Evolutionary conservation across 1,140 invertebrate species (phyloP), one percentile per base, ranked within the genome.

Genomic region (Caenorhabditis remanei): DNA sequence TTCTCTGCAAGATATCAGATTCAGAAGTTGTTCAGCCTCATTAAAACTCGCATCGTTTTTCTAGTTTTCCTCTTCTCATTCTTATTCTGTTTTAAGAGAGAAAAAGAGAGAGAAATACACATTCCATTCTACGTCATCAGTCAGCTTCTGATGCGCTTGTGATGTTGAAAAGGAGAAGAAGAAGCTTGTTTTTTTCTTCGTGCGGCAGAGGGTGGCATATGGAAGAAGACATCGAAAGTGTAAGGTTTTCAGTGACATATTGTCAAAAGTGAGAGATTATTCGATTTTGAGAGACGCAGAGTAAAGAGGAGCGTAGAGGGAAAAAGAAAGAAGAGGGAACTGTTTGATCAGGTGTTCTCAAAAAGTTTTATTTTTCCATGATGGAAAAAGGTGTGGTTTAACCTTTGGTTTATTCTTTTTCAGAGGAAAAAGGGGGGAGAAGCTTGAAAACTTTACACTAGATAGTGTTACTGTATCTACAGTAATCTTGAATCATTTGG

Each of bases 61-160:
- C 46, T 79, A 11, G 14, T 50, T 46, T 21, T n/a, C 40, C 24
- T 79, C n/a, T 50, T n/a, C 46, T 24, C 46, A 50, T 71, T 79
- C 46, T 79, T 24, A 43, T 79, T 79, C 71, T 79, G 40, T 21
- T 14, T 19, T 41, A 19, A 79, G 71, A 79, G 46, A 79, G 43
- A 79, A 46, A 79, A 48, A 6, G 46, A 79, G 46, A 79, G 71
- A 79, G 71, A 79, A 79, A 79, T 2, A 32, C 32, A 32, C 71
- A 79, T 79, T 79, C 71, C 71, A 79, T 21, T 79, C 71, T 48
- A 79, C 71, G 71, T 79, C 71, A 79, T 79, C 71, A 79, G 71
- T 79, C 71, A 79, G 40, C 71, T 79, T 79, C 71, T 79, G 71
- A 79, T 79, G 71, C 71, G 71, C 71, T 79, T 79, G 46, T 79